Conservation (phyloP, 2,797 vertebrate species). For the Lepilemur septentrionalis region DNA sequence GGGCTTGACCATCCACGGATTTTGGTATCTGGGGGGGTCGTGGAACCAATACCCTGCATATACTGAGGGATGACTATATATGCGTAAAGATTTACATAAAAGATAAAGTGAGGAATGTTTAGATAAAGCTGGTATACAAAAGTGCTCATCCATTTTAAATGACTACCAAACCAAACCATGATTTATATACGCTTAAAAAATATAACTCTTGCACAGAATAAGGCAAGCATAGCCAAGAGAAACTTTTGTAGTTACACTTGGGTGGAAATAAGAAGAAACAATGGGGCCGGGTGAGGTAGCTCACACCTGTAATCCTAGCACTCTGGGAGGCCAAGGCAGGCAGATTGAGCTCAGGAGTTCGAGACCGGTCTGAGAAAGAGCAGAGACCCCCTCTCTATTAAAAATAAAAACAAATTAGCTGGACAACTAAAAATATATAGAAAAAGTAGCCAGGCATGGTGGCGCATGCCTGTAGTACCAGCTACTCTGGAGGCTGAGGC, state of each 20-base stretch:
- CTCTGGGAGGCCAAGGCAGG: too few species aligned
- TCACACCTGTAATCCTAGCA: too few species aligned
- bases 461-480: too few species aligned
- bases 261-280: constrained; percentile 4
- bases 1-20: neutral
- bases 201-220: neutral
- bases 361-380: too few species aligned
- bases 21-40: neutral
- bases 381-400: too few species aligned
- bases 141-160: constrained; percentile 17
- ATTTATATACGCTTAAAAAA: constrained; percentile 41
- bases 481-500: too few species aligned
- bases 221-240: neutral
- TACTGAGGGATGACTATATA: neutral
- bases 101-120: neutral
- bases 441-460: too few species aligned
- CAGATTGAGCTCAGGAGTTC: too few species aligned
- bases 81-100: neutral
- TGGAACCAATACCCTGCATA: neutral
- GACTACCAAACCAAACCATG: neutral
- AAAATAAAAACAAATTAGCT: too few species aligned
- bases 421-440: too few species aligned
- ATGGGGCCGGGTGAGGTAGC: neutral
- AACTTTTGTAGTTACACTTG: neutral
- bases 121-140: neutral